Evolutionary conservation across 2,888 invertebrate species (phyloP), one percentile per base, ranked within the genome.

Genomic region (Sminthurides aquaticus): DNA sequence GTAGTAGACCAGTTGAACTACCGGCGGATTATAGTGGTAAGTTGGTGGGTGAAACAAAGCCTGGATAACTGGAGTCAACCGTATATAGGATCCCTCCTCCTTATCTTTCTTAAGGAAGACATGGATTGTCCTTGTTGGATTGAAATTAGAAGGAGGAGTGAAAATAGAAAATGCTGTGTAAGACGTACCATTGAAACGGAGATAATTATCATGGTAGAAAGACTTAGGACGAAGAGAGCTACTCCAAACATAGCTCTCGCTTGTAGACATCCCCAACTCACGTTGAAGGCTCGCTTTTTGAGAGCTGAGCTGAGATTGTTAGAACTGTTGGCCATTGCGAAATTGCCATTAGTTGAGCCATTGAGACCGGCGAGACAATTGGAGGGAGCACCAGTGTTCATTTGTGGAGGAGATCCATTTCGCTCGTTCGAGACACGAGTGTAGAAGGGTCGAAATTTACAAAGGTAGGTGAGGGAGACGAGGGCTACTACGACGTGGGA

Each of bases 231-330:
- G 56, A 75, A 69, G 61, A 75, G 71, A 56, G 75, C 71, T 56
- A 73, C 75, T 62, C 75, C 75, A 54, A 75, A 75, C 75, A 75
- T 75, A 64, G 75, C 75, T 66, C 75, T 67, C 28, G 75, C 75
- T 67, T 74, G 75, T 49, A 75, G 71, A 72, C 75, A 75, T 29
- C 75, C 75, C 75, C 75, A 75, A 57, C 74, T 72, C 68, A 73
- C 75, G 57, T 73, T 70, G 62, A 73, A 73, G 24, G 72, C 69
- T 67, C 75, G 62, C 66, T 75, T 75, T 64, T 75, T 75, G 25
- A 75, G 65, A 8, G 68, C 62, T 54, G 73, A 72, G 43, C 57
- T 56, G 67, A 73, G 67, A 69, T 72, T 73, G 64, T 69, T 70
- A 61, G 68, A 71, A 59, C 72, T 71, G 57, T 70, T 72, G 29